These are phyloP conservation scores for Corella eumyota DNA, from an alignment of 23 tunicate genomes.

Conservation along the genomic window DNA sequence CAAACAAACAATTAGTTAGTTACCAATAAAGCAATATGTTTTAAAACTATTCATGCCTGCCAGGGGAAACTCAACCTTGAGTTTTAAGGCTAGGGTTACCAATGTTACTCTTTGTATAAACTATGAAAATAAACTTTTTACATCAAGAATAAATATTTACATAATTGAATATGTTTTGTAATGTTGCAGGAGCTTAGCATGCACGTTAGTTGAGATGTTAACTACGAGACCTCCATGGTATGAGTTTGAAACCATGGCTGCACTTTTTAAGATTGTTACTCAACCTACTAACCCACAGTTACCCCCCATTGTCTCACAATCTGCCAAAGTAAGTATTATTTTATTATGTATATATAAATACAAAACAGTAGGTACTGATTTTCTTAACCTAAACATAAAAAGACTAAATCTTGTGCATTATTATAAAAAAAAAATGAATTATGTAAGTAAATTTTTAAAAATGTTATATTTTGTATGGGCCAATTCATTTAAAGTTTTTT, in stretches of 20 bases:
- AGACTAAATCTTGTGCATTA: no score
- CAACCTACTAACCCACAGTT: constrained; percentile 76
- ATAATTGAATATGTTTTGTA: no score
- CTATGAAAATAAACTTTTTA: background rate
- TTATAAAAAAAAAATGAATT: no score
- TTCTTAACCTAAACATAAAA: background rate
- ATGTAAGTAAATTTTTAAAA: no score
- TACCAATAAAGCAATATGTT: no score
- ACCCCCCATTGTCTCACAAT: constrained; percentile 59
- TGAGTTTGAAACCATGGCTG: constrained; percentile 94
- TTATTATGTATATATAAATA: constrained; percentile 1
- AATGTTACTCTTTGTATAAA: background rate
- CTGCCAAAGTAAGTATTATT: constrained; percentile 36
- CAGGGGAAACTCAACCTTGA: no score
- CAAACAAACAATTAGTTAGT: no score
- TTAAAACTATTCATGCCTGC: no score
- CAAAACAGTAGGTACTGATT: background rate
- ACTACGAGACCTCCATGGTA: constrained; percentile 95
- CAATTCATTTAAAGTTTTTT: no score
- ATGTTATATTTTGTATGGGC: no score
- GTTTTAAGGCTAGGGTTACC: background rate
- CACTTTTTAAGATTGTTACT: constrained; percentile 86
- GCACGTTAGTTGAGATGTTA: constrained; percentile 93
- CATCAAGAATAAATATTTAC: no score
- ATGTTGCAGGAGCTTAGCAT: constrained; percentile 82